These are phyloP conservation scores for Gandaritis pyraliata DNA, from an alignment of 2,888 invertebrate genomes.

Conservation along the genomic window DNA sequence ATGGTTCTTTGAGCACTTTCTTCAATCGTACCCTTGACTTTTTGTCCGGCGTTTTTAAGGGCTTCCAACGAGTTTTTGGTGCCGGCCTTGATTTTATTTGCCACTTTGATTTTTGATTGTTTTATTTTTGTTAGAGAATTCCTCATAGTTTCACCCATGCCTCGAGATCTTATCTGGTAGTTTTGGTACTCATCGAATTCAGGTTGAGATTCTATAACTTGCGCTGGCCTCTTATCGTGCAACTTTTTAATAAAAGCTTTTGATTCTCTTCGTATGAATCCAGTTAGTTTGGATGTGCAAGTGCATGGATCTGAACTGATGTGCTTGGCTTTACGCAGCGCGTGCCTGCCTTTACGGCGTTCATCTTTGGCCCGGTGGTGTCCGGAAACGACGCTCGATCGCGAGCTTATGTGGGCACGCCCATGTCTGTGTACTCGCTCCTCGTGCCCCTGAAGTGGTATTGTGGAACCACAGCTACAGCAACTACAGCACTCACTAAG, in stretches of 20 bases:
- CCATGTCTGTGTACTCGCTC: constrained; percentile 40
- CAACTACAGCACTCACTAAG: constrained; percentile 61
- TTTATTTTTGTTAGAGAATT: constrained; percentile 49
- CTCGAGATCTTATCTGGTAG: constrained; percentile 17
- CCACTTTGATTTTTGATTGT: constrained; percentile 14
- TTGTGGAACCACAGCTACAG: constrained; percentile 55
- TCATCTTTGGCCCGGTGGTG: constrained; percentile 41
- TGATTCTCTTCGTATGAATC: constrained; percentile 16
- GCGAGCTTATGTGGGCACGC: constrained; percentile 41
- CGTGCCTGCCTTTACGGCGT: constrained; percentile 37
- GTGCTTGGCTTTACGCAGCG: constrained; percentile 45
- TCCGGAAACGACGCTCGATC: constrained; percentile 43
- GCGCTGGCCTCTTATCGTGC: constrained; percentile 24
- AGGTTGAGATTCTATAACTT: constrained; percentile 21
- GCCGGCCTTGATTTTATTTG: constrained; percentile 7
- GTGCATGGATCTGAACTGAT: constrained; percentile 65
- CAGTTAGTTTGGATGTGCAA: constrained; percentile 51
- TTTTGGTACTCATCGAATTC: constrained; percentile 15
- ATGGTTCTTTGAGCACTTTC: constrained; percentile 10
- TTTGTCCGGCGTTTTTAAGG: background rate
- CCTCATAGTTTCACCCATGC: constrained; percentile 36
- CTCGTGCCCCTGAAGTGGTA: constrained; percentile 30
- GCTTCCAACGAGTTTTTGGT: constrained; percentile 15
- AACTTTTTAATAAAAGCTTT: constrained; percentile 38
- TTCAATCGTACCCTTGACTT: constrained; percentile 19